Evolutionary conservation across 2,888 invertebrate genomes (phyloP).

Genomic region (Melipona bicolor): DNA sequence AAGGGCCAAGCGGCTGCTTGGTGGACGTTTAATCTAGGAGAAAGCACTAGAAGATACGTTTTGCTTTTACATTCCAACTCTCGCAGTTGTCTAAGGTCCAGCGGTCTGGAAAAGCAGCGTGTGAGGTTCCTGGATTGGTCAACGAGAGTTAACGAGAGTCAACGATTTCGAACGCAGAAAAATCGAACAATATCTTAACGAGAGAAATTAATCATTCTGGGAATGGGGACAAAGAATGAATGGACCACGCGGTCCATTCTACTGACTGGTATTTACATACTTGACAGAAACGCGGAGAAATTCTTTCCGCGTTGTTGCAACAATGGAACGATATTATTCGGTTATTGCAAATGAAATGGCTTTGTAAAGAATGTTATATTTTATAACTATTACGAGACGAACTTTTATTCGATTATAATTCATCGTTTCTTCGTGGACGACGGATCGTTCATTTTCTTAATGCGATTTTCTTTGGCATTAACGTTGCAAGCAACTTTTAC

Average conservation of each 20-base stretch:
- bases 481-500: no score
- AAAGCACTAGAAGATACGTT: slow-evolving; percentile 77
- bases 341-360: no score
- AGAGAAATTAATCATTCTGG: slow-evolving; percentile 1
- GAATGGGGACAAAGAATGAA: slow-evolving; percentile 21
- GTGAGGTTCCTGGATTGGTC: slow-evolving; percentile 5
- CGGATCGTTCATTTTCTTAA: no score
- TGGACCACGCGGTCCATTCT: neutral
- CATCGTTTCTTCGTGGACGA: no score
- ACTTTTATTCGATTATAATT: no score
- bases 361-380: no score
- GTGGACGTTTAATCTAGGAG: slow-evolving; percentile 80
- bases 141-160: slow-evolving; percentile 32
- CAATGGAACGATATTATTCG: neutral
- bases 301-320: slow-evolving; percentile 6
- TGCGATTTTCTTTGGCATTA: no score
- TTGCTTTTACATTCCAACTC: slow-evolving; percentile 77
- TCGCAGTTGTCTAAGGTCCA: slow-evolving; percentile 70
- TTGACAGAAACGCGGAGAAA: neutral
- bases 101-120: slow-evolving; percentile 66
- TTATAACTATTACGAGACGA: no score
- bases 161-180: neutral
- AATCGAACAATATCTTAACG: slow-evolving; percentile 12
- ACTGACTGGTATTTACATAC: slow-evolving; percentile 30
- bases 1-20: slow-evolving; percentile 21